phyloP scores from a whole-genome alignment of 2,888 invertebrate genomes.

The Pseudanteris insignis region DNA sequence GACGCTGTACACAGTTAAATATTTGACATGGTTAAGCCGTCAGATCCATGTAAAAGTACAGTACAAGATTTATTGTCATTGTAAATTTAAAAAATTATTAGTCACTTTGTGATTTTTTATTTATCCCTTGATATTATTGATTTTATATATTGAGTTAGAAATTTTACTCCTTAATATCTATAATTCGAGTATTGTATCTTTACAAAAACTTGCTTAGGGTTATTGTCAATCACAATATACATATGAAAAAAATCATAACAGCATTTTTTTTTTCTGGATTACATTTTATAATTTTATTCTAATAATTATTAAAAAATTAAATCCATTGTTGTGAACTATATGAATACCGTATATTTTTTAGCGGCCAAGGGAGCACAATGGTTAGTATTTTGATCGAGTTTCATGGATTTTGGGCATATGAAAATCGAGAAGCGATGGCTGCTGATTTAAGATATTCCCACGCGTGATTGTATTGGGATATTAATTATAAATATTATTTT shows the following conservation, averaged over 20 bases:
- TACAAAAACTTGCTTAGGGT: too few species aligned
- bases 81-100: slow-evolving; percentile 64
- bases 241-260: too few species aligned
- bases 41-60: slow-evolving; percentile 84
- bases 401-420: slow-evolving; percentile 96
- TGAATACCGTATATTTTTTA: too few species aligned
- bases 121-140: too few species aligned
- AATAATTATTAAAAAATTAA: background rate
- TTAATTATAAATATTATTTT: slow-evolving; percentile 8
- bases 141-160: too few species aligned
- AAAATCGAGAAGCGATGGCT: slow-evolving; percentile 86
- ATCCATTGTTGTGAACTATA: too few species aligned
- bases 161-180: too few species aligned
- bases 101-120: too few species aligned
- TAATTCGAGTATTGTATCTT: background rate
- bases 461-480: slow-evolving; percentile 47
- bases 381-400: slow-evolving; percentile 93
- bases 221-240: too few species aligned
- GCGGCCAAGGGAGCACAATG: slow-evolving; percentile 93
- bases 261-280: background rate
- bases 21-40: slow-evolving; percentile 96
- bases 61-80: slow-evolving; percentile 83
- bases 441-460: slow-evolving; percentile 70
- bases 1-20: too few species aligned
- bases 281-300: background rate